Evolutionary conservation across 2,797 vertebrate species (phyloP).

Genomic region (Tadarida brasiliensis): DNA sequence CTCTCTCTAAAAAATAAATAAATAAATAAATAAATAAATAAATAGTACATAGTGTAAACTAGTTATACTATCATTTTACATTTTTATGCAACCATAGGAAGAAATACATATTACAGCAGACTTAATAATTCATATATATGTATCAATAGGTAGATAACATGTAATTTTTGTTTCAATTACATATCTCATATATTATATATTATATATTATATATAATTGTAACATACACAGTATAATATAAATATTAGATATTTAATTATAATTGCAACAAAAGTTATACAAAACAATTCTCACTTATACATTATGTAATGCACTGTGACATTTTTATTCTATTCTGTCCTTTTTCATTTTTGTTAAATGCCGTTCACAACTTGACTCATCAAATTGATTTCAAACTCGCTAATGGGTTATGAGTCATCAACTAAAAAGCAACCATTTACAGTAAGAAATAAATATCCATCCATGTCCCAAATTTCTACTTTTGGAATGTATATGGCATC

Average conservation of each 20-base stretch:
- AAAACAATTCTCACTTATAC: not conserved
- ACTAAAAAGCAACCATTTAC: conserved; percentile 22
- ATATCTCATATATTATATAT: not conserved
- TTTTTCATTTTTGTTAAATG: conserved; percentile 20
- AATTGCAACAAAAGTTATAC: not conserved
- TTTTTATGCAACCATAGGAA: not conserved
- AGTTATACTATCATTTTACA: not conserved
- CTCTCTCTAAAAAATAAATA: no score
- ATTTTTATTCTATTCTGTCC: not conserved
- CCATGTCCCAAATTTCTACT: not conserved
- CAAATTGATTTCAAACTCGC: conserved; percentile 29
- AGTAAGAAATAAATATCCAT: not conserved
- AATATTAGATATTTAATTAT: not conserved
- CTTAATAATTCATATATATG: not conserved
- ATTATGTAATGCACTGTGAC: not conserved
- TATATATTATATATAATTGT: not conserved
- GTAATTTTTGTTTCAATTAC: not conserved
- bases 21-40: no score
- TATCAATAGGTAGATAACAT: not conserved
- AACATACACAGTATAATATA: not conserved
- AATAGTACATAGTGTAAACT: not conserved
- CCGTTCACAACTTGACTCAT: not conserved
- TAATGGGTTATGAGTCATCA: not conserved
- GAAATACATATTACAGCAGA: not conserved
- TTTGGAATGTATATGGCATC: not conserved